Evolutionary conservation across 2,888 invertebrate genomes (phyloP).

Genomic region (Rhogogaster chlorosoma): DNA sequence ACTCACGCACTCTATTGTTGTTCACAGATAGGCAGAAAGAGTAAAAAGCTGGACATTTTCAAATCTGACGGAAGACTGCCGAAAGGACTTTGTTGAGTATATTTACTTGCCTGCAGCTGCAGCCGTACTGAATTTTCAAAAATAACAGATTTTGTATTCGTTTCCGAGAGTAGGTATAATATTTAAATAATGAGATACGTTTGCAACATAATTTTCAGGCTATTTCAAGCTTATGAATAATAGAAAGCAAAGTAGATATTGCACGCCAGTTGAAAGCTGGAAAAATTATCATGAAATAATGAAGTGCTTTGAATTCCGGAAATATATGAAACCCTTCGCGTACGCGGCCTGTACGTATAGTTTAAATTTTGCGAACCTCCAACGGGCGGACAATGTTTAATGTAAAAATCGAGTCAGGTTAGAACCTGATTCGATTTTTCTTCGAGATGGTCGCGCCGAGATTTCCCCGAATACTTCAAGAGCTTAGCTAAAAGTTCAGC

Average conservation of each 20-base stretch:
- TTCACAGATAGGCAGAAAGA: background rate
- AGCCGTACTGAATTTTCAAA: background rate
- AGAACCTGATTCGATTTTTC: background rate
- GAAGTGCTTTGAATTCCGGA: background rate
- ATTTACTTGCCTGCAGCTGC: background rate
- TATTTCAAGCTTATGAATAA: background rate
- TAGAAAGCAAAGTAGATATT: background rate
- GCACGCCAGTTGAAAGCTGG: background rate
- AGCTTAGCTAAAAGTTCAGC: constrained; percentile 3
- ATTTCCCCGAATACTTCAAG: background rate
- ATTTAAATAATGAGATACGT: background rate
- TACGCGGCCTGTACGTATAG: background rate
- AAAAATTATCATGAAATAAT: background rate
- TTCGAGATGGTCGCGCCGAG: background rate
- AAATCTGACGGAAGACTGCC: background rate
- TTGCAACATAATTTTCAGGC: background rate
- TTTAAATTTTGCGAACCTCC: background rate
- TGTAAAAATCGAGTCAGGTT: background rate
- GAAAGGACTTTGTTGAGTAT: background rate
- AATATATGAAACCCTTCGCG: background rate
- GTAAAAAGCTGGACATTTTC: background rate
- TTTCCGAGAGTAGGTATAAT: background rate
- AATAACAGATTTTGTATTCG: background rate
- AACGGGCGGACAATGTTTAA: background rate
- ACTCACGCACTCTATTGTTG: constrained; percentile 3